Evolutionary conservation across 2,888 invertebrate species (phyloP), one percentile per base, ranked within the genome.

Genomic region (Tholera decimalis): DNA sequence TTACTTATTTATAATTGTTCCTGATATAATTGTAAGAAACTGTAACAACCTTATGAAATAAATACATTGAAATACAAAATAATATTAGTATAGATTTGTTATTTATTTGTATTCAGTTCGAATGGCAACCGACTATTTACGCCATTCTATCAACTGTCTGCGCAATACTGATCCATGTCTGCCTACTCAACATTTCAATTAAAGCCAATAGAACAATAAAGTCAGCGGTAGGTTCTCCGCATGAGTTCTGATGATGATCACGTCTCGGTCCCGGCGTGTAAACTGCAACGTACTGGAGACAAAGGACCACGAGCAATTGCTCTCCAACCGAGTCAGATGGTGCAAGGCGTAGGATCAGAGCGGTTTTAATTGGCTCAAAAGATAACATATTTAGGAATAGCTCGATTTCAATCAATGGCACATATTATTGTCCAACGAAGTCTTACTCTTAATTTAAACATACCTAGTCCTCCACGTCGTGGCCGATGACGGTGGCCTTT

Each of bases 251-350:
- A 80, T 79, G 85, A 89, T 87, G 87, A 85, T 87, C 89, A 88
- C 88, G 88, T 88, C 82, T 73, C 60, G 56, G 60, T 70, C 77
- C 80, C 74, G 75, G 80, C 80, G 84, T 79, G 85, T 84, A 89
- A 89, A 88, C 88, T 88, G 79, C 72, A 71, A 77, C 83, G 75
- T 81, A 74, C 77, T 33, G 73, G 85, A 89, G 89, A 92, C 92
- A 92, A 91, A 92, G 87, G 87, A 89, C 79, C 82, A 85, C 79
- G 78, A 82, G 85, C 89, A 87, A 91, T 91, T 90, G 91, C 87
- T 86, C 84, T 84, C 79, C 67, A 58, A 66, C 69, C 56, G 55
- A 54, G 22, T 7, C 4, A 39, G 41, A 43, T 81, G 82, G 80
- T 66, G 0, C 53, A 88, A 83, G 61, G 20, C 6, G 58, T 0